Evolutionary conservation across 1,140 invertebrate species (phyloP).

Genomic region (Penaeus chinensis): DNA sequence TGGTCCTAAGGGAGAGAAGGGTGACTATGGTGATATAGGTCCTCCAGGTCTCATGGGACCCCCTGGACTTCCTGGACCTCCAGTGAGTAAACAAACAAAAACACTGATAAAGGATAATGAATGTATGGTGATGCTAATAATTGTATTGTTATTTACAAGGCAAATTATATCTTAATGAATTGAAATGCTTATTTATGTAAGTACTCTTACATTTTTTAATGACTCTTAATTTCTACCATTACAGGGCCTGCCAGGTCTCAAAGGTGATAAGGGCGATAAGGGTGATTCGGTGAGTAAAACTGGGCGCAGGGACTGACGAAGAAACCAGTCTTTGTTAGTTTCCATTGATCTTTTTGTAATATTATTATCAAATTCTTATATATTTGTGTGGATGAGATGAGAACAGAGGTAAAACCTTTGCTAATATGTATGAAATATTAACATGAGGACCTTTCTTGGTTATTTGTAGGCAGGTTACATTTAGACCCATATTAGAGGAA

Average conservation of each 20-base stretch:
- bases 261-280: slow-evolving; percentile 91
- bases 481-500: no score
- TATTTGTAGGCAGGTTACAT: no score
- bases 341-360: not conserved
- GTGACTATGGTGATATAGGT: slow-evolving; percentile 75
- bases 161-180: no score
- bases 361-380: not conserved
- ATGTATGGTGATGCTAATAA: slow-evolving; percentile 69
- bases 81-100: slow-evolving; percentile 32
- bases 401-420: no score
- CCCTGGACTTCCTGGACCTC: slow-evolving; percentile 77
- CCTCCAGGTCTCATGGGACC: slow-evolving; percentile 79
- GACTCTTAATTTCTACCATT: slow-evolving; percentile 72
- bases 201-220: not conserved
- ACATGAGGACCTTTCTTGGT: no score
- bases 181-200: not conserved
- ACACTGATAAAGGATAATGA: not conserved
- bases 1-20: slow-evolving; percentile 67
- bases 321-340: not conserved
- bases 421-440: no score
- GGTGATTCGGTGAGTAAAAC: slow-evolving; percentile 85
- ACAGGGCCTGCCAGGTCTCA: slow-evolving; percentile 87
- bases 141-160: slow-evolving; percentile 71
- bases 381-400: no score
- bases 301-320: no score